These are phyloP conservation scores for Etheostoma nigrum DNA, from an alignment of 2,797 vertebrate genomes.

Conservation along the genomic window DNA sequence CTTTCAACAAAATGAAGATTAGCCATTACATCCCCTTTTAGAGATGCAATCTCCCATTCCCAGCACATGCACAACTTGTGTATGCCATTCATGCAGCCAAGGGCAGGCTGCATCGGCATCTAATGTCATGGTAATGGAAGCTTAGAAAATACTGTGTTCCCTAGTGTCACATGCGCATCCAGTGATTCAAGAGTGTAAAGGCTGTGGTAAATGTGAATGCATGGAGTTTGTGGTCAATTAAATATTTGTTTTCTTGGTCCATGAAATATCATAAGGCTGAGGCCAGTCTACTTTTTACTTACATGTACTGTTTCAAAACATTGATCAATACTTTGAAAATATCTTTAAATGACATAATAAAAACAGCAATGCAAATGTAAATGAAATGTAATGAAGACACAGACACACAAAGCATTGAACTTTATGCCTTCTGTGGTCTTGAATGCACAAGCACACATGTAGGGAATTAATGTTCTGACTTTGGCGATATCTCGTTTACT, in stretches of 20 bases:
- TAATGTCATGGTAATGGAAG: constrained; percentile 49
- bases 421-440: not conserved
- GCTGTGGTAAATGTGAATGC: not conserved
- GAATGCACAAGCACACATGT: not conserved
- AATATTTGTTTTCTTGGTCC: not conserved
- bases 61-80: constrained; percentile 20
- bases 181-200: not conserved
- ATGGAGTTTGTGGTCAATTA: constrained; percentile 6
- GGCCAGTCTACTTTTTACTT: not conserved
- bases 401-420: not conserved
- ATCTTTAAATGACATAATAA: too few species aligned
- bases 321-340: too few species aligned
- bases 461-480: not conserved
- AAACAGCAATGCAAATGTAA: not conserved
- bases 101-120: constrained; percentile 2
- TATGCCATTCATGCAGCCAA: constrained; percentile 19
- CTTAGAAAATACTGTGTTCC: constrained; percentile 24
- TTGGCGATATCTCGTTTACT: constrained; percentile 14
- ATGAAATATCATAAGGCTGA: not conserved
- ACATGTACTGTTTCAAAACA: not conserved
- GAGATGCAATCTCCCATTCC: constrained; percentile 20
- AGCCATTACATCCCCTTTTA: constrained; percentile 11
- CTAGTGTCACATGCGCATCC: not conserved
- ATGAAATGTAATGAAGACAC: not conserved
- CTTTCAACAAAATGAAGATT: constrained; percentile 11